phyloP scores from a whole-genome alignment of 37 sponge, comb jelly and placozoan genomes.

The Petrosia ficiformis region DNA sequence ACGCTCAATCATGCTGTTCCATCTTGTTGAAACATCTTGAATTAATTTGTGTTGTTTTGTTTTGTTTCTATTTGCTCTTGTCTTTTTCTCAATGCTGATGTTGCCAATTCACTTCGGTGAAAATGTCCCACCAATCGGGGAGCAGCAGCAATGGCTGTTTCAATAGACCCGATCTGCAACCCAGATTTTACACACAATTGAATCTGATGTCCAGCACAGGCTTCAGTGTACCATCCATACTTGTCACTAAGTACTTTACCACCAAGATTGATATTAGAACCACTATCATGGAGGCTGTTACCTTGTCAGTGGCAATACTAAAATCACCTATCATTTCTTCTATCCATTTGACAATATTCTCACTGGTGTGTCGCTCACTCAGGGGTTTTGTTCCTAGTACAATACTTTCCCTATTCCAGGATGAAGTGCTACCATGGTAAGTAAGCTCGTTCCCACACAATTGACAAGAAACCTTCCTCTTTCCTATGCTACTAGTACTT shows the following conservation, averaged over 20 bases:
- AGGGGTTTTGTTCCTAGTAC: no score
- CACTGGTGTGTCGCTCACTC: no score
- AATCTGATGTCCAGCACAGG: background rate
- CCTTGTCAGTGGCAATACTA: no score
- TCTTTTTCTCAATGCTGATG: background rate
- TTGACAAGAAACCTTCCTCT: no score
- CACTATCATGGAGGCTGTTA: no score
- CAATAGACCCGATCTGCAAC: background rate
- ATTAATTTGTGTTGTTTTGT: background rate
- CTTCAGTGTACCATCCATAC: background rate
- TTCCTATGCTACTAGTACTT: no score
- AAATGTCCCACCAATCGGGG: background rate
- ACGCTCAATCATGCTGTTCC: slow-evolving; percentile 17
- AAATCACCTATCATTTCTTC: no score
- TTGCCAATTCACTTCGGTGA: background rate
- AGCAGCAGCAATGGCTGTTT: background rate
- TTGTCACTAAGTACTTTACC: background rate
- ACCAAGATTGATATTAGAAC: background rate
- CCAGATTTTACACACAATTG: background rate
- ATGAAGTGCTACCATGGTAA: no score
- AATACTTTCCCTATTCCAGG: no score
- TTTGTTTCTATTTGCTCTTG: background rate
- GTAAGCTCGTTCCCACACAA: no score
- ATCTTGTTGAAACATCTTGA: slow-evolving; percentile 5
- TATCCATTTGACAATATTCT: no score